Evolutionary conservation across 2,113 vertebrate genomes (phyloP), one percentile per base, ranked within the genome.

Genomic region (Archocentrus centrarchus): DNA sequence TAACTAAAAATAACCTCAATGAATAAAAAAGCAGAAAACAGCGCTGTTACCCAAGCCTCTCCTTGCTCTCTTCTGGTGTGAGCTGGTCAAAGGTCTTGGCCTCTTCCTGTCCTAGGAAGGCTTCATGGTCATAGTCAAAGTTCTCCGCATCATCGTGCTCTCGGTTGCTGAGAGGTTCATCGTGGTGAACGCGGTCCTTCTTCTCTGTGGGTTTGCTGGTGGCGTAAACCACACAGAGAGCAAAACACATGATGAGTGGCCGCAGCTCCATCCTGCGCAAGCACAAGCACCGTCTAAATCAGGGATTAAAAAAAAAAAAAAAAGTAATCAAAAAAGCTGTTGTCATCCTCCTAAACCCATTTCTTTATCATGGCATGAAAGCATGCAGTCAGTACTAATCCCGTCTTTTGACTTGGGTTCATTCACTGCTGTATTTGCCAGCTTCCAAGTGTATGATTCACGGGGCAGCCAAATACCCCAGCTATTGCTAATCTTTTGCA

Each of bases 51-150:
- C 98, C 98, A 0, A 99, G 96, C 11, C 98, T 96, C 89, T 99
- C 98, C 84, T 99, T 99, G 97, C 98, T 99, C 92, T 99, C 98
- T 88, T 99, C 98, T 0, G 98, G 97, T 0, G 98, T 99, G 44
- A 99, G 97, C 94, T 99, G 98, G 58, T 99, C 98, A 4, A 99
- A 99, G 7, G 96, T 98, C 89, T 99, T 99, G 59, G 98, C 97
- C 82, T 99, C 98, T 0, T 99, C 98, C 0, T 98, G 97, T 2
- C 98, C 98, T 60, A 99, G 95, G 91, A 99, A 99, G 14, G 98
- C 98, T 37, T 99, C 98, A 1, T 99, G 98, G 94, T 99, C 98
- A n/a, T 99, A 99, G 84, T 99, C 98, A 60, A 98, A 99, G 91
- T 89, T 97, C 81, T 99, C 96, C 0, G 92, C 87, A 6, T 99